These are phyloP conservation scores for Terebella lapidaria DNA, from an alignment of 2,888 invertebrate genomes.

Conservation along the genomic window DNA sequence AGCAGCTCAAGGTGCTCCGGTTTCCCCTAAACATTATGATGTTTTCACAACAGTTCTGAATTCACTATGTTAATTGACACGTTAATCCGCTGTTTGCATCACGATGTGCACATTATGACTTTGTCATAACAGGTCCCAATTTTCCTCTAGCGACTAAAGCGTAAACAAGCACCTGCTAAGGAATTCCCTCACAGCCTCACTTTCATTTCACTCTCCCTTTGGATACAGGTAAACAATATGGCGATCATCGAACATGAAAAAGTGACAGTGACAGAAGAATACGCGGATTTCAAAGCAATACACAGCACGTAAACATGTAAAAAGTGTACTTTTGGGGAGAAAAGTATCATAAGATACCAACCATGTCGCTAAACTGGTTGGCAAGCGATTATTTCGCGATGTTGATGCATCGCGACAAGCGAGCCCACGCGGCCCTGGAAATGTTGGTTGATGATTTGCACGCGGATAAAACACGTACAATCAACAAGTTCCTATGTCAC, in stretches of 20 bases:
- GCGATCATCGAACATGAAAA: too few species aligned
- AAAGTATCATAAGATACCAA: not conserved
- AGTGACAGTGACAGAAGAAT: too few species aligned
- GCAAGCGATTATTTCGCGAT: conserved; percentile 42
- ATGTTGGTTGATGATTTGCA: conserved; percentile 51
- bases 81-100: too few species aligned
- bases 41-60: too few species aligned
- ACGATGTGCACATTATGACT: too few species aligned
- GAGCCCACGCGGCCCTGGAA: conserved; percentile 42
- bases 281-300: too few species aligned
- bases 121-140: too few species aligned
- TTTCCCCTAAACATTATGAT: too few species aligned
- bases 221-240: not conserved
- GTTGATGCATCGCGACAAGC: conserved; percentile 38
- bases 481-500: conserved; percentile 44
- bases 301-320: not conserved
- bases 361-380: conserved; percentile 36
- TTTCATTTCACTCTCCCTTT: not conserved
- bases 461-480: conserved; percentile 44
- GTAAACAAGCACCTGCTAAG: too few species aligned
- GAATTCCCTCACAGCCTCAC: not conserved
- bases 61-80: too few species aligned
- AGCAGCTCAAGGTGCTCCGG: too few species aligned
- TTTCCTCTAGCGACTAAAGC: too few species aligned
- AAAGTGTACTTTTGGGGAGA: not conserved